Base-by-base conservation (phyloP, 2,797 vertebrate species). In the Lithobates sylvaticus region DNA sequence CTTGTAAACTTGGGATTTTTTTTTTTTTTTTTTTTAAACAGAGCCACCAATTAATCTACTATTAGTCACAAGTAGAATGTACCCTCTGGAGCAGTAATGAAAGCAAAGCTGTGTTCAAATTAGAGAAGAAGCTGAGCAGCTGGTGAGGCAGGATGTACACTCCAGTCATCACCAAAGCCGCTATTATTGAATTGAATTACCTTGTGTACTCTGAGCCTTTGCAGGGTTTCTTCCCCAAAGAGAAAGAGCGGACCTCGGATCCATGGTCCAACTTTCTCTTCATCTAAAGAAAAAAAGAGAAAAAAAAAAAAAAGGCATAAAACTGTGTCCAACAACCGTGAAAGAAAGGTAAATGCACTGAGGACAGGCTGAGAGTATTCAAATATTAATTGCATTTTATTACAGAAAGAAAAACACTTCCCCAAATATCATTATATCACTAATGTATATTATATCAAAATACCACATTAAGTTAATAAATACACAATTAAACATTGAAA, bases 251-350 rank as follows among this genome's bases (percentile, higher is more conserved):
- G 95, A 99, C 98, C 97, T 99, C 98, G 74, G 98, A 96, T 95
- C 98, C 98, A 96, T 98, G 98, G 96, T 99, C 98, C 96, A 99
- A 98, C 97, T 99, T 99, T 94, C 98, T 99, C 96, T 99, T 99
- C 98, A 99, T 99, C 98, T 99, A 94, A 88, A 95, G 95, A 88
- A 91, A 89, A 91, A 83, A 88, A 90, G 84, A 90, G 9, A 29
- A 23, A 39, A 65, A 32, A 87, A 87, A 91, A 36, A 39, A 39
- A 47, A 47, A 75, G 88, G 90, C 58, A 91, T 0, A 82, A 88
- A 88, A 42, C 76, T 92, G 90, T 89, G 90, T 90, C 88, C 90
- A 32, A n/a, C 47, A 83, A 50, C 81, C 89, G 82, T 44, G 70
- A 32, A 79, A 68, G 26, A 44, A 79, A 69, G 77, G n/a, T 3